Conservation (phyloP, 2,113 vertebrate genomes). For the Xyliphius kryptos region DNA sequence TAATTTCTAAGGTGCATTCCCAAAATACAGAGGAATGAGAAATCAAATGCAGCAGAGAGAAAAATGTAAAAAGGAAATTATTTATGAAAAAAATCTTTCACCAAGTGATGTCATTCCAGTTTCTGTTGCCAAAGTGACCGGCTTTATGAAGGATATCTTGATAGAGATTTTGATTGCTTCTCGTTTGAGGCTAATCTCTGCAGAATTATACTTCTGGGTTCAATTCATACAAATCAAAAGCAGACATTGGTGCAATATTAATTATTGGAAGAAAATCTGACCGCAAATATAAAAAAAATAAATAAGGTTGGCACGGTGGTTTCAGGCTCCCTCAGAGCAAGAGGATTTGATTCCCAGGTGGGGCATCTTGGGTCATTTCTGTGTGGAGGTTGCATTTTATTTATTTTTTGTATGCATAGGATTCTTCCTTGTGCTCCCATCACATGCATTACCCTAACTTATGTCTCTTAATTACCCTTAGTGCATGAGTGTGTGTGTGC, state of each 20-base stretch:
- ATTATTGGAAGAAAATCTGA: constrained; percentile 6
- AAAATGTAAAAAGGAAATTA: constrained; percentile 40
- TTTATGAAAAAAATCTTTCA: constrained; percentile 46
- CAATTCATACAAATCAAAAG: constrained; percentile 36
- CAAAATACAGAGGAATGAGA: constrained; percentile 46
- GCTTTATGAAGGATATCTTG: constrained; percentile 43
- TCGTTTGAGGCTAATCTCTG: constrained; percentile 40
- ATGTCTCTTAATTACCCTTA: no score
- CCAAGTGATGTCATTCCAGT: constrained; percentile 39
- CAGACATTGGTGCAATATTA: constrained; percentile 3
- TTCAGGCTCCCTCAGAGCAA: no score
- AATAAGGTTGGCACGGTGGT: no score
- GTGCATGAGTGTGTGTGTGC: no score
- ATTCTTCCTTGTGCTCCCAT: no score
- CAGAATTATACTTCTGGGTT: constrained; percentile 39
- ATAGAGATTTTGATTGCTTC: constrained; percentile 37
- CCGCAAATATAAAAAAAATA: background rate
- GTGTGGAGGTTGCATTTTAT: no score
- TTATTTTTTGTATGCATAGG: no score
- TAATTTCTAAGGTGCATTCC: constrained; percentile 49
- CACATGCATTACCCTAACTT: no score
- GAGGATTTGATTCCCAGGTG: no score
- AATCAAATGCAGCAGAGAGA: constrained; percentile 36
- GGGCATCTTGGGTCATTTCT: no score
- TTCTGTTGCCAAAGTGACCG: constrained; percentile 38